Percentiles rank a stretch among this genome's conserved stretches.
Evolutionary conservation across 2,113 vertebrate species (phyloP).

Genomic region (Thinocorus orbignyianus): DNA sequence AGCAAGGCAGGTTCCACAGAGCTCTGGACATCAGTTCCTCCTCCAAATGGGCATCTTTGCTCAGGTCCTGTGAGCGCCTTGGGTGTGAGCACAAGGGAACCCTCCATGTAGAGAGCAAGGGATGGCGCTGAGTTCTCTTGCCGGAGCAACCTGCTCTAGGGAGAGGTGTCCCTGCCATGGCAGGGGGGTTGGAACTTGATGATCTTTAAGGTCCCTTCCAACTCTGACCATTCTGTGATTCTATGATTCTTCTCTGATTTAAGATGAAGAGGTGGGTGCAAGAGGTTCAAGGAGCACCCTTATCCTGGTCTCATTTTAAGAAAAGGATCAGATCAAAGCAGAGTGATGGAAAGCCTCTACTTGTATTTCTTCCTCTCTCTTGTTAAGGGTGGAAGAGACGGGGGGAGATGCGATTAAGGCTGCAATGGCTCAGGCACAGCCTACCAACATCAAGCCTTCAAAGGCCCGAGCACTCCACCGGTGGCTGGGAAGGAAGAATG

Average conservation of each 20-base stretch:
- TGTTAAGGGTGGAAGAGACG: accelerated
- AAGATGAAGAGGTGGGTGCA: neutral
- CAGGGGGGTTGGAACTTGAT: no score
- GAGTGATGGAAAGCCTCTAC: neutral
- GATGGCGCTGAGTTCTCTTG: accelerated
- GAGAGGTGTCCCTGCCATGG: no score
- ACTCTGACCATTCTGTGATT: no score
- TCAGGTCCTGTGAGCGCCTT: accelerated
- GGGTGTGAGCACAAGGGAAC: accelerated
- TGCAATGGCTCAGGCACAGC: neutral
- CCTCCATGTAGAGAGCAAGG: neutral
- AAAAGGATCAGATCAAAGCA: neutral
- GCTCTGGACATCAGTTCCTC: neutral
- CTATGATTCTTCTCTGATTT: neutral
- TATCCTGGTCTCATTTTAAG: neutral
- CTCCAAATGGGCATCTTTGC: neutral
- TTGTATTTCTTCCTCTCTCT: neutral
- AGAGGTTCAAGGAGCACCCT: neutral
- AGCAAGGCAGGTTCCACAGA: neutral
- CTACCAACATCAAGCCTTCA: neutral
- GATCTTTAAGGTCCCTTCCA: no score
- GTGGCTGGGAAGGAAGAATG: neutral
- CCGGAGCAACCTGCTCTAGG: no score
- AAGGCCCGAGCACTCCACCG: neutral
- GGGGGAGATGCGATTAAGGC: neutral